Base-by-base conservation (phyloP, 2,888 invertebrate genomes). In the Allygus modestus region DNA sequence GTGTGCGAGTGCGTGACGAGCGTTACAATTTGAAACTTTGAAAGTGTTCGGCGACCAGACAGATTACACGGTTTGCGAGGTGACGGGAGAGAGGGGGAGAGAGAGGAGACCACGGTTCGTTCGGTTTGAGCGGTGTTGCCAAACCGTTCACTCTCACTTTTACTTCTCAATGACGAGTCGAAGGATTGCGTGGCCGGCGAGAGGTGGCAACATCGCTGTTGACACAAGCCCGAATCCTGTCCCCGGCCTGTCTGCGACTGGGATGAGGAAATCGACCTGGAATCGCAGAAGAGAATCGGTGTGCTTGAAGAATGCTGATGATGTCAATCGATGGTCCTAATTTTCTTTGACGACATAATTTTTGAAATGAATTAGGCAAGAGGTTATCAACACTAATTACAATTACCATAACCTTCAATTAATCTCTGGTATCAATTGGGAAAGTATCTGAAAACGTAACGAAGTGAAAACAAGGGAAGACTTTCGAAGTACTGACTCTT, bases 101-200 rank as follows among this genome's bases (percentile, higher is more conserved):
- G 73, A 73, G 73, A 73, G 73, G 73, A 73, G 65, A 82, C 41
- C 69, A 82, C 82, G 82, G 69, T 82, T 46, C 69, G 69, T 43
- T 82, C 61, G 81, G 69, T 69, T 37, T 46, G 26, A 26, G 82
- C 82, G 69, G 82, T 69, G 82, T 82, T 82, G 82, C 82, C 82
- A 82, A 69, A 82, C 54, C 82, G 65, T 69, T 26, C 82, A 82
- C 82, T 82, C 82, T 82, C 82, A 82, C 82, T 82, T 65, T 82
- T 65, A 82, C 82, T 82, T 82, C 69, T 82, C 82, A 82, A 82
- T 82, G 82, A 69, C 82, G 69, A 82, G 23, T 31, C 54, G 61
- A 41, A 69, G 46, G 69, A 69, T 82, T 82, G 46, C 69, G 69
- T 82, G 41, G 37, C 61, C 69, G 31, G 28, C 26, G 46, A 37